Percentiles rank a stretch among this genome's conserved stretches.
These are phyloP conservation scores for Stictonetta naevosa DNA, from an alignment of 2,113 vertebrate genomes.

Conservation along the genomic window DNA sequence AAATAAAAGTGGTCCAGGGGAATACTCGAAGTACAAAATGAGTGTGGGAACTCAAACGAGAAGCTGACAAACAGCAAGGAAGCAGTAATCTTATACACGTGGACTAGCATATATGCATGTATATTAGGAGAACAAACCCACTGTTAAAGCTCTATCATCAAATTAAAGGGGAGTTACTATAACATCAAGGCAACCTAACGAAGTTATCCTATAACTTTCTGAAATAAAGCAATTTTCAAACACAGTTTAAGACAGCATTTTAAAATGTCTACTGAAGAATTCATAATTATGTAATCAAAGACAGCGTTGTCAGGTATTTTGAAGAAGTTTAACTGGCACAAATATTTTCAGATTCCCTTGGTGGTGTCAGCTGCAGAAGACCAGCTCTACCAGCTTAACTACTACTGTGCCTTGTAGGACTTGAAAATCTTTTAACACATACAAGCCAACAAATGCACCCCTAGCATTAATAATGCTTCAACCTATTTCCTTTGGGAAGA, in stretches of 20 bases:
- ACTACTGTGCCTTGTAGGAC: neutral
- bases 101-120: neutral
- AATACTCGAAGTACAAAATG: neutral
- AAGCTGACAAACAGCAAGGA: slow-evolving; percentile 13
- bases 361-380: neutral
- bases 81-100: neutral
- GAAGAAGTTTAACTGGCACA: neutral
- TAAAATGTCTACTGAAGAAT: neutral
- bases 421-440: neutral
- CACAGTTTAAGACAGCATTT: neutral
- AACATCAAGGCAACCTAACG: neutral
- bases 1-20: neutral
- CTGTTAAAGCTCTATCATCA: neutral
- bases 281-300: neutral
- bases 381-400: neutral
- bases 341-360: neutral
- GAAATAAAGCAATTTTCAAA: neutral
- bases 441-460: neutral
- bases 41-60: neutral
- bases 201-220: neutral
- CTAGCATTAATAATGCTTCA: neutral
- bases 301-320: neutral
- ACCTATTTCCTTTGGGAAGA: neutral
- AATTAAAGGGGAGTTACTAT: neutral
- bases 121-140: neutral